Conservation (phyloP, 2,888 invertebrate species). For the Diachrysia chrysitis region DNA sequence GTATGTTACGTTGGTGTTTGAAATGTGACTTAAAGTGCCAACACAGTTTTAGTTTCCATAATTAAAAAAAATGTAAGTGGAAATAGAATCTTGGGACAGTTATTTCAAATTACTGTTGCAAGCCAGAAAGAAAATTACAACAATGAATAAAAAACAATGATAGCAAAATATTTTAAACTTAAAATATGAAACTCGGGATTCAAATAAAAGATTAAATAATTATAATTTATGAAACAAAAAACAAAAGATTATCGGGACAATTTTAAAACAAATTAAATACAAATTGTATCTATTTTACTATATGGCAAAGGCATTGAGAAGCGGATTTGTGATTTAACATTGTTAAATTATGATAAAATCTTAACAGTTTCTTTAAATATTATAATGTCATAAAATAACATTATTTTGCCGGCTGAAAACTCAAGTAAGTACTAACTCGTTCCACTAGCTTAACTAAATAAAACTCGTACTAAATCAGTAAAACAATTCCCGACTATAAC, state of each 20-base stretch:
- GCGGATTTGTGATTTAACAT: not conserved
- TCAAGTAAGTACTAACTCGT: constrained; percentile 21
- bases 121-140: not conserved
- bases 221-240: not conserved
- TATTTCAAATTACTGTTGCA: not conserved
- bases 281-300: not conserved
- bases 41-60: not conserved
- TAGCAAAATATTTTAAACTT: not conserved
- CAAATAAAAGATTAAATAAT: not conserved
- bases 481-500: constrained; percentile 35
- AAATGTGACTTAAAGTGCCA: not conserved
- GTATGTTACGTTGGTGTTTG: not conserved
- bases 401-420: constrained; percentile 9
- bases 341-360: not conserved
- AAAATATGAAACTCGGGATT: not conserved
- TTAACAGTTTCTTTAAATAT: not conserved
- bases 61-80: not conserved
- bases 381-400: not conserved
- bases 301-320: too few species aligned
- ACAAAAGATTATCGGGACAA: too few species aligned
- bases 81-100: not conserved
- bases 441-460: constrained; percentile 42
- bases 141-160: too few species aligned
- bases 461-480: constrained; percentile 30
- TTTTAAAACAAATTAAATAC: not conserved